Percentiles rank a stretch among this genome's conserved stretches.
Conservation (phyloP, 2,113 vertebrate genomes). For the Euleptes europaea region DNA sequence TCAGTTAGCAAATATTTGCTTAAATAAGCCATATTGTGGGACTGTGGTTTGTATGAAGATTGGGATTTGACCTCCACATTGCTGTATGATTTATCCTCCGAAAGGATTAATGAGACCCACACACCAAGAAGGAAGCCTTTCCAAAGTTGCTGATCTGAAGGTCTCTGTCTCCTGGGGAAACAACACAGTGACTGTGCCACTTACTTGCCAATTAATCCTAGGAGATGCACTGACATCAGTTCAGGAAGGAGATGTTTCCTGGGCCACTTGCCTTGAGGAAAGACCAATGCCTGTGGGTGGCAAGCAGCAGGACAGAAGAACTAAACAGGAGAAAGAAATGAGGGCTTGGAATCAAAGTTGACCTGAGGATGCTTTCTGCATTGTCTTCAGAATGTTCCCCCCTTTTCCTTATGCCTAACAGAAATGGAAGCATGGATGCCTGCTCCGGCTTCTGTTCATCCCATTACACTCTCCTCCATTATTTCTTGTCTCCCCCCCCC, state of each 20-base stretch:
- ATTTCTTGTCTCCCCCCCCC: background rate
- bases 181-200: conserved; percentile 54
- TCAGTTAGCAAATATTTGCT: background rate
- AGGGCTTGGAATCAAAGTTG: conserved; percentile 12
- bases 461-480: background rate
- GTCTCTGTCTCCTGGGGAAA: conserved; percentile 52
- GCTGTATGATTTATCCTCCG: background rate
- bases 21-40: background rate
- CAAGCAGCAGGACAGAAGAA: conserved; percentile 56
- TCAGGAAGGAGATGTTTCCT: conserved; percentile 67
- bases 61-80: fast-evolving
- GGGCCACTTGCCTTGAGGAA: conserved; percentile 67
- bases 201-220: conserved; percentile 73
- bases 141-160: conserved; percentile 56
- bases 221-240: conserved; percentile 65
- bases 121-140: conserved; percentile 43
- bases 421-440: background rate
- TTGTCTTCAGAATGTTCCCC: background rate
- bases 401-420: background rate
- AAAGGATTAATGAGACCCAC: conserved; percentile 61
- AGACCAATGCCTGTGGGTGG: conserved; percentile 53
- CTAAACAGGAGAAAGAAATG: conserved; percentile 52
- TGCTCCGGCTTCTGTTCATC: background rate
- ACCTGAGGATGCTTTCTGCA: background rate
- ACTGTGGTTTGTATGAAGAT: background rate